These are phyloP conservation scores for Delphinus delphis DNA, from an alignment of 2,113 vertebrate genomes.

Conservation along the genomic window DNA sequence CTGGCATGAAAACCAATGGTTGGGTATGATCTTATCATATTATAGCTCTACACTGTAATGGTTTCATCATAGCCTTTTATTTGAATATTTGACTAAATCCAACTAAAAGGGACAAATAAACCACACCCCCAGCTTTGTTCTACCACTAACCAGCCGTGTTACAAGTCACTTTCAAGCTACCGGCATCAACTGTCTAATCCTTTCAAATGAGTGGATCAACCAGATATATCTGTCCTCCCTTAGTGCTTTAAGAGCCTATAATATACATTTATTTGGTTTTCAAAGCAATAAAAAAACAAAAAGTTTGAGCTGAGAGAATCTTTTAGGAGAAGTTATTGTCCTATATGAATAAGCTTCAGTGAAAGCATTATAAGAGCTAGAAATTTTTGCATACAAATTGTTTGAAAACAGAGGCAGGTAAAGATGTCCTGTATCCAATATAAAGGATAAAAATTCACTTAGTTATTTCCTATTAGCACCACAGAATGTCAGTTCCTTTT, in stretches of 20 bases:
- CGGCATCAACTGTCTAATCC: background rate
- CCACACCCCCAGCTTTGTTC: background rate
- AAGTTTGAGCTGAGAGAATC: background rate
- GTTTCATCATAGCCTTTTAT: background rate
- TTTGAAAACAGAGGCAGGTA: background rate
- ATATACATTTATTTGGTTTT: background rate
- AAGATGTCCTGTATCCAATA: background rate
- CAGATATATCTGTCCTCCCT: background rate
- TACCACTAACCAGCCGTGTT: background rate
- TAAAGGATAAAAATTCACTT: background rate
- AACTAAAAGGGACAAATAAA: background rate
- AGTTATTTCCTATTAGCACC: background rate
- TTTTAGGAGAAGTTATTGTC: background rate
- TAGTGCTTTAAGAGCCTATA: background rate
- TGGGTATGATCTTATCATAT: background rate
- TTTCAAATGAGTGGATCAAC: background rate
- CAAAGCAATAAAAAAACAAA: background rate
- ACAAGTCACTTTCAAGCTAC: background rate
- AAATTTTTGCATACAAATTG: background rate
- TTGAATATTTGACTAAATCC: background rate
- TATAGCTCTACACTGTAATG: background rate
- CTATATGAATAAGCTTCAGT: background rate
- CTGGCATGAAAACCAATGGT: background rate
- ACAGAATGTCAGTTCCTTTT: background rate
- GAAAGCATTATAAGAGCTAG: background rate